Evolutionary conservation across 2,113 vertebrate species (phyloP).

Genomic region (Arvicanthis niloticus): DNA sequence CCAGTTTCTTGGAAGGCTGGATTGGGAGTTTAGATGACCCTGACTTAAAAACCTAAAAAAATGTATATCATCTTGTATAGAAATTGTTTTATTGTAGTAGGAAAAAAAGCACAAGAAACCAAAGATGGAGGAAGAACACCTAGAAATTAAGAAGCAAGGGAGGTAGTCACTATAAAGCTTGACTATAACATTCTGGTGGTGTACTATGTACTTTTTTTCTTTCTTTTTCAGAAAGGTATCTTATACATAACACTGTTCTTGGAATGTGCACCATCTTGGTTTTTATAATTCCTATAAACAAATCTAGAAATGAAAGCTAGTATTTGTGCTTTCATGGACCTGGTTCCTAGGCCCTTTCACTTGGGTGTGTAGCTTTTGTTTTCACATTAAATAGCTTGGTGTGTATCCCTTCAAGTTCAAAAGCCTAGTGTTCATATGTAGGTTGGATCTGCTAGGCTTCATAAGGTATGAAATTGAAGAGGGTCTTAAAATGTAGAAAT

Average conservation of each 20-base stretch:
- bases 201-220: not conserved
- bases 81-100: constrained; percentile 18
- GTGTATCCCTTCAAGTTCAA: not conserved
- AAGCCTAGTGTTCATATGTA: not conserved
- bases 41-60: not conserved
- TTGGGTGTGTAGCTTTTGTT: not conserved
- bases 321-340: not conserved
- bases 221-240: not conserved
- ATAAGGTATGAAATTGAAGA: not conserved
- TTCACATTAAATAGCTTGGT: not conserved
- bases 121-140: not conserved
- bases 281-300: constrained; percentile 25
- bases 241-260: not conserved
- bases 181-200: not conserved
- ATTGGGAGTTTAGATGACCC: not conserved
- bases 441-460: not conserved
- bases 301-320: not conserved
- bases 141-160: not conserved
- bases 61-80: not conserved
- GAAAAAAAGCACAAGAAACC: not conserved
- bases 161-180: not conserved
- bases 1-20: not conserved
- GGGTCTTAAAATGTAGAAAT: not conserved
- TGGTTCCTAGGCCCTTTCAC: not conserved
- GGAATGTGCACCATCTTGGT: not conserved